phyloP scores from a whole-genome alignment of 2,888 invertebrate species.

The Pseudococcus viburni region DNA sequence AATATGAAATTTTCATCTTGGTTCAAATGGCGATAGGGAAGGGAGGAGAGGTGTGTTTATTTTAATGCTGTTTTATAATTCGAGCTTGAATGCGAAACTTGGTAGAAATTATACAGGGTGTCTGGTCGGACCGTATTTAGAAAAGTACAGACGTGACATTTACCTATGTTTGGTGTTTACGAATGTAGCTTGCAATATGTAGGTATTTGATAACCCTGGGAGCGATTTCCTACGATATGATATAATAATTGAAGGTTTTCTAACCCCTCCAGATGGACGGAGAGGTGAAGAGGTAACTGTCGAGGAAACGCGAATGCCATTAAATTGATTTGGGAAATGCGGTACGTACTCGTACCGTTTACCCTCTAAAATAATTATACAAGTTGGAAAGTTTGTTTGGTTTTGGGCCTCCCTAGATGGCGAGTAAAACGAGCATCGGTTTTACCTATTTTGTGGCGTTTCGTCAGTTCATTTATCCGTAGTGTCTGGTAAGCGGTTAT shows the following conservation, averaged over 20 bases:
- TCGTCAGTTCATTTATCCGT: no score
- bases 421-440: neutral
- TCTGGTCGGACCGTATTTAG: neutral
- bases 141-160: neutral
- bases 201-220: neutral
- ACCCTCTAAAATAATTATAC: slow-evolving; percentile 48
- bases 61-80: neutral
- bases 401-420: neutral
- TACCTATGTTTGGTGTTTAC: neutral
- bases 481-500: no score
- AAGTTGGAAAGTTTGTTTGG: slow-evolving; percentile 32
- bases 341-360: neutral
- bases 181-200: no score
- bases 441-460: no score
- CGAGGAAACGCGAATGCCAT: neutral
- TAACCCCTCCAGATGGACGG: neutral
- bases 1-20: neutral
- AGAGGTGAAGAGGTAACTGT: neutral
- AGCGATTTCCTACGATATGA: neutral
- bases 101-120: neutral
- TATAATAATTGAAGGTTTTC: slow-evolving; percentile 13
- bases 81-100: neutral
- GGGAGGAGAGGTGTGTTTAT: neutral
- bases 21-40: neutral
- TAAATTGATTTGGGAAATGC: slow-evolving; percentile 45